Evolutionary conservation across 2,797 vertebrate species (phyloP).

Genomic region (Apodemus agrarius): DNA sequence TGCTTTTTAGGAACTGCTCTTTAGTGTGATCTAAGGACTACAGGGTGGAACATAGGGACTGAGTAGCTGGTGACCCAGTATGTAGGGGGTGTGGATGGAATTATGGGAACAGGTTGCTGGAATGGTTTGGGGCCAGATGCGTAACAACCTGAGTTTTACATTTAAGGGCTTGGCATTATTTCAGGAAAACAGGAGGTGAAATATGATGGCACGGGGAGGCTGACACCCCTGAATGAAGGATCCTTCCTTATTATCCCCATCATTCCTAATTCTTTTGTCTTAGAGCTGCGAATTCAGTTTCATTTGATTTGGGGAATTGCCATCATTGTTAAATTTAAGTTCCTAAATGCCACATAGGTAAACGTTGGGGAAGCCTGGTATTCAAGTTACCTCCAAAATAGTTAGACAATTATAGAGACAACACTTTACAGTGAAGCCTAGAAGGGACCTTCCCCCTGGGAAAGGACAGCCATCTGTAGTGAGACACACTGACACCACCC

Average conservation of each 20-base stretch:
- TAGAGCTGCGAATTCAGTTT: neutral
- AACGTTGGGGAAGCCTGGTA: neutral
- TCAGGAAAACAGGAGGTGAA: neutral
- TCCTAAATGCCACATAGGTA: neutral
- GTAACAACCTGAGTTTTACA: neutral
- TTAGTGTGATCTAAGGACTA: neutral
- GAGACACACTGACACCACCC: neutral
- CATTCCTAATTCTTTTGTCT: neutral
- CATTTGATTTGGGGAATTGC: neutral
- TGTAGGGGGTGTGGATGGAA: neutral
- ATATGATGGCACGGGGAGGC: neutral
- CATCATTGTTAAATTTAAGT: neutral
- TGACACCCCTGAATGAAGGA: neutral
- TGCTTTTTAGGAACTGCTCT: neutral
- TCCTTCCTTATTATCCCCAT: neutral
- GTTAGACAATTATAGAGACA: neutral
- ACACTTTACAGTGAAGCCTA: neutral
- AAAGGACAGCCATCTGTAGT: neutral
- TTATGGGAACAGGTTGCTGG: neutral
- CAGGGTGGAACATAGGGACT: neutral
- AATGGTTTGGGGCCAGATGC: neutral
- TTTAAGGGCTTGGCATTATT: neutral
- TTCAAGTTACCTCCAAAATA: neutral
- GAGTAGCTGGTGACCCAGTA: neutral
- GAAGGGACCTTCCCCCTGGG: neutral